A percentile compares a stretch with the other conserved stretches of the same genome.
Evolutionary conservation across 2,113 vertebrate genomes (phyloP).

Genomic region (Brienomyrus longianalis): DNA sequence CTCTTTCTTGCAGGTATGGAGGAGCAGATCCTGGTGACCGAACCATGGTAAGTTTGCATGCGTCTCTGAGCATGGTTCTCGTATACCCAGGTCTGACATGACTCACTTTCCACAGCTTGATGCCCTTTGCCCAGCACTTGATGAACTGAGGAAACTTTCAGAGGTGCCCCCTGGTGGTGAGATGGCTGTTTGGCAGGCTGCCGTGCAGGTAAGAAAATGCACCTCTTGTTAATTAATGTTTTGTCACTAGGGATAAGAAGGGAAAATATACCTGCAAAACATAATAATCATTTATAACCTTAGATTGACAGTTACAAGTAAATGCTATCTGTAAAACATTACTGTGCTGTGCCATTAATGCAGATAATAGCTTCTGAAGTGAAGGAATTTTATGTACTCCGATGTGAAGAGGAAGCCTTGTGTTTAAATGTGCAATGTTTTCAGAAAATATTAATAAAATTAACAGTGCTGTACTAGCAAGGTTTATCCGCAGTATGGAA

Average conservation of each 20-base stretch:
- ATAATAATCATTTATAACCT: background rate
- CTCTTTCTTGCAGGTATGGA: conserved; percentile 59
- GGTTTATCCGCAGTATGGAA: no score
- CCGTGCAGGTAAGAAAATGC: conserved; percentile 64
- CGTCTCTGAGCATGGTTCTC: background rate
- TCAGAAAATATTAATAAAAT: no score
- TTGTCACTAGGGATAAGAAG: background rate
- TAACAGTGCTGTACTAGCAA: no score
- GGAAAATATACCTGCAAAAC: background rate
- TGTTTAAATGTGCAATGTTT: no score
- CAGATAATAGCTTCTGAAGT: background rate
- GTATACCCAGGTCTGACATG: background rate
- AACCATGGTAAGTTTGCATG: conserved; percentile 64
- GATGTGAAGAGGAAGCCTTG: no score
- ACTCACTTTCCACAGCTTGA: conserved; percentile 68
- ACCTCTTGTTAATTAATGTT: background rate
- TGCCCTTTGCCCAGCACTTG: conserved; percentile 73
- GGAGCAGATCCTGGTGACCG: conserved; percentile 72
- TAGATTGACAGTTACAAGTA: background rate
- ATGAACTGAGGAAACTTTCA: conserved; percentile 64
- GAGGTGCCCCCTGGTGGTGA: conserved; percentile 44
- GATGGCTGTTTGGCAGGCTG: conserved; percentile 57
- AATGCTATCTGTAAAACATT: background rate
- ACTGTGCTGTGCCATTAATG: background rate
- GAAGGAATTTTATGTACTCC: background rate